phyloP scores from a whole-genome alignment of 1,140 invertebrate genomes.

The Calycopis cecrops region DNA sequence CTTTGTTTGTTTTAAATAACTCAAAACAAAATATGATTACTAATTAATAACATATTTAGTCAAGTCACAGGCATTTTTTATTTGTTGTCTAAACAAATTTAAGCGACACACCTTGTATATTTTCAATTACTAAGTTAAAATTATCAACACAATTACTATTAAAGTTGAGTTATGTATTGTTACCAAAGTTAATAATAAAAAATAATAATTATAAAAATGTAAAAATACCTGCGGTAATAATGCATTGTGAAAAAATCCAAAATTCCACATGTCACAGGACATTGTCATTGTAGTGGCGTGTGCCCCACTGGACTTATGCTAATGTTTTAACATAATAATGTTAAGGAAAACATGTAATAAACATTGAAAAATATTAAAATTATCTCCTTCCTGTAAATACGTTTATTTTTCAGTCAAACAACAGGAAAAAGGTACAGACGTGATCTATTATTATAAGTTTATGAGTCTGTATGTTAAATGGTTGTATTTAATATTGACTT shows the following conservation, averaged over 20 bases:
- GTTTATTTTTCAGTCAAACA: conserved; percentile 33
- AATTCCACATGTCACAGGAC: conserved; percentile 29
- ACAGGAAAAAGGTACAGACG: conserved; percentile 28
- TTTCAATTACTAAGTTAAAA: too few relatives aligned
- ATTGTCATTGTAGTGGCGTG: conserved; percentile 12
- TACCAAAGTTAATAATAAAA: too few relatives aligned
- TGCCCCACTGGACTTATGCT: conserved; percentile 12
- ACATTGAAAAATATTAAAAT: conserved; percentile 27
- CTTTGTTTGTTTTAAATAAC: too few relatives aligned
- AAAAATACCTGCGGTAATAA: conserved; percentile 28
- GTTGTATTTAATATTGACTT: not conserved
- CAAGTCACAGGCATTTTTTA: too few relatives aligned
- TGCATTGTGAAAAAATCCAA: conserved; percentile 26
- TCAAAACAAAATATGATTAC: too few relatives aligned
- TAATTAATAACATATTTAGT: too few relatives aligned
- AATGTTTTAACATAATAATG: conserved; percentile 18
- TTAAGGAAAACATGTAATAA: conserved; percentile 29
- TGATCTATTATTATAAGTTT: conserved; percentile 14
- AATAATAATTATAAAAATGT: too few relatives aligned
- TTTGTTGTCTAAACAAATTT: too few relatives aligned
- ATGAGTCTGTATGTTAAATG: not conserved
- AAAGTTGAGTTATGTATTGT: too few relatives aligned
- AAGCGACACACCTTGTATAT: too few relatives aligned
- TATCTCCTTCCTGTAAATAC: conserved; percentile 31
- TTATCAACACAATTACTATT: too few relatives aligned